Evolutionary conservation across 2,797 vertebrate genomes (phyloP).

Genomic region (Danio albolineatus): DNA sequence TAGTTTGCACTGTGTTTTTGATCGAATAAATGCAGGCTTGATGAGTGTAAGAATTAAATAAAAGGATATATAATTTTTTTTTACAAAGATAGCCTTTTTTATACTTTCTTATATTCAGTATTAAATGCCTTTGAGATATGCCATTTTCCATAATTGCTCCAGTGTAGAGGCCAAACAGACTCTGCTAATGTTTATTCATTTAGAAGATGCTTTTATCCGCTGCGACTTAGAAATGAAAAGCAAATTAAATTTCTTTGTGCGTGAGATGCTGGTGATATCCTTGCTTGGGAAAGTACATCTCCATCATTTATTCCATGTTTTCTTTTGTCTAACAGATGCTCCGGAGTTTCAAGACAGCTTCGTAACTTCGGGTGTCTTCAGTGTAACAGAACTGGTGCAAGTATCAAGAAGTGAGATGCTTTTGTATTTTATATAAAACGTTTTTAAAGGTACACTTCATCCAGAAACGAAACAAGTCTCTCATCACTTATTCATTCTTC

Average conservation of each 20-base stretch:
- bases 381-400: slow-evolving; percentile 95
- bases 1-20: background rate
- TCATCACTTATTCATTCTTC: background rate
- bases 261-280: slow-evolving; percentile 25
- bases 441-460: background rate
- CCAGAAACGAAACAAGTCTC: background rate
- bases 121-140: background rate
- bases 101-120: background rate
- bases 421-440: background rate
- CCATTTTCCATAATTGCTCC: background rate
- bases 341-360: slow-evolving; percentile 98
- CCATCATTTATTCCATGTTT: slow-evolving; percentile 39
- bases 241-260: slow-evolving; percentile 34
- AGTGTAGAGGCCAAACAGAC: background rate
- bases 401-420: slow-evolving; percentile 94
- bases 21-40: background rate
- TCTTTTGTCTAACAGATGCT: slow-evolving; percentile 80
- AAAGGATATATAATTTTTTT: too few relatives aligned
- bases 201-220: slow-evolving; percentile 26
- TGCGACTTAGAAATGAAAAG: slow-evolving; percentile 30
- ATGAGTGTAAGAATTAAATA: background rate
- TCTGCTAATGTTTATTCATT: background rate
- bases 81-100: background rate
- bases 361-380: slow-evolving; percentile 96
- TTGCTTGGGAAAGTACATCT: background rate